Conservation (phyloP, 1,140 invertebrate species). For the Papilio machaon region DNA sequence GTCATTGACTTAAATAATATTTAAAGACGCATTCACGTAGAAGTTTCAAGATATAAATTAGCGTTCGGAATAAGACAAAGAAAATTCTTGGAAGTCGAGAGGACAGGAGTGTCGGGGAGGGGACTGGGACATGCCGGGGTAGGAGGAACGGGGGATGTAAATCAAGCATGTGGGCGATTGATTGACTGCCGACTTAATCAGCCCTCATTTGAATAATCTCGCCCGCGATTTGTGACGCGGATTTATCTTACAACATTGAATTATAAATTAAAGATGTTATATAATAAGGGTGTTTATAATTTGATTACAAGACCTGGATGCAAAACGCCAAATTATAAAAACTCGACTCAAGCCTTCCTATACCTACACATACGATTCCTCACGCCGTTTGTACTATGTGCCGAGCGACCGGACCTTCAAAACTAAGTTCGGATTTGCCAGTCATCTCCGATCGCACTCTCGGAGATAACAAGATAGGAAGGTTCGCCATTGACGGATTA, state of each 20-base stretch:
- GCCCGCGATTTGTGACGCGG: background rate
- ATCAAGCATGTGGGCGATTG: conserved; percentile 51
- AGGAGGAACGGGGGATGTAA: conserved; percentile 39
- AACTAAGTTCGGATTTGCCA: too few relatives aligned
- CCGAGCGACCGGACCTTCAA: too few relatives aligned
- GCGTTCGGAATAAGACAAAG: conserved; percentile 64
- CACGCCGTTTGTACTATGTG: too few relatives aligned
- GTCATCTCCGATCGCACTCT: too few relatives aligned
- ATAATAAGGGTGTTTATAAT: background rate
- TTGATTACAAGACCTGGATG: background rate
- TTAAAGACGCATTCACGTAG: conserved; percentile 35
- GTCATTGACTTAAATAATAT: conserved; percentile 4
- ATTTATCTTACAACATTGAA: conserved; percentile 16
- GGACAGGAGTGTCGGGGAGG: conserved; percentile 37
- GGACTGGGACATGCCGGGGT: background rate
- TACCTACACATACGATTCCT: too few relatives aligned
- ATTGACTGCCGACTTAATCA: conserved; percentile 44
- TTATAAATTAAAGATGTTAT: background rate
- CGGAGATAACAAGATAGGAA: too few relatives aligned
- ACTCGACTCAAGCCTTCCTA: too few relatives aligned
- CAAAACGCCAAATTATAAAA: too few relatives aligned
- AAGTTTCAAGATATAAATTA: conserved; percentile 64
- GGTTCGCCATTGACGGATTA: too few relatives aligned
- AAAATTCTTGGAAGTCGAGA: conserved; percentile 47
- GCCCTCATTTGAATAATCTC: conserved; percentile 35